Conservation (phyloP, 2,113 vertebrate species). For the Rostratula benghalensis region DNA sequence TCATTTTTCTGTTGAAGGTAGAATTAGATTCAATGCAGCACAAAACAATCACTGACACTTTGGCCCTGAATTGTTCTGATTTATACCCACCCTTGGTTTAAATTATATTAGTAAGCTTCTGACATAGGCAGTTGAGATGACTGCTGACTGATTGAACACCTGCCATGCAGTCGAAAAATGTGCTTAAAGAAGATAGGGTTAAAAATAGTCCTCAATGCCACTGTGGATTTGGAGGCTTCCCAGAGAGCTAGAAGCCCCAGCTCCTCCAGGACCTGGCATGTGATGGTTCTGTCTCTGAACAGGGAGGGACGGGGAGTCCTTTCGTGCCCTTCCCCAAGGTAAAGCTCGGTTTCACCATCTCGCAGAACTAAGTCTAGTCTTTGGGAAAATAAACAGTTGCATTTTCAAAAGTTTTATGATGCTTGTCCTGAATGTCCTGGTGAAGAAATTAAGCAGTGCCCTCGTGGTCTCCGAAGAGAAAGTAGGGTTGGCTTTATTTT, state of each 20-base stretch:
- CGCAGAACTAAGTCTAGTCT: background rate
- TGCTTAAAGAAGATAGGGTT: background rate
- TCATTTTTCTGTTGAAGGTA: background rate
- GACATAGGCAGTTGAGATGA: background rate
- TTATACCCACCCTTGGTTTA: background rate
- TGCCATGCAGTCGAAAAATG: background rate
- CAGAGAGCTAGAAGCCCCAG: background rate
- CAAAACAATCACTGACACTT: background rate
- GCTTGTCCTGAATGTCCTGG: background rate
- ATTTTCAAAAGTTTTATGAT: background rate
- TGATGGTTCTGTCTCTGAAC: background rate
- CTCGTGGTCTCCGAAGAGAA: background rate
- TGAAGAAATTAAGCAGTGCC: background rate
- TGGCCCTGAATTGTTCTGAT: constrained; percentile 7
- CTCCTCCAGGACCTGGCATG: background rate
- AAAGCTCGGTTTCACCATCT: background rate
- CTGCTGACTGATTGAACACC: background rate
- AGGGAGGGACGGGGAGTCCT: background rate
- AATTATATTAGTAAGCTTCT: background rate
- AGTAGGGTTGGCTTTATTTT: background rate
- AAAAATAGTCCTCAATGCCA: background rate
- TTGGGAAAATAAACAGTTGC: background rate
- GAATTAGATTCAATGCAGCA: background rate
- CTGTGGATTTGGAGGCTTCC: background rate
- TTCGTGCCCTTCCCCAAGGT: background rate